Conservation (phyloP, 2,888 invertebrate species). For the Mesopsocus fuscifrons region DNA sequence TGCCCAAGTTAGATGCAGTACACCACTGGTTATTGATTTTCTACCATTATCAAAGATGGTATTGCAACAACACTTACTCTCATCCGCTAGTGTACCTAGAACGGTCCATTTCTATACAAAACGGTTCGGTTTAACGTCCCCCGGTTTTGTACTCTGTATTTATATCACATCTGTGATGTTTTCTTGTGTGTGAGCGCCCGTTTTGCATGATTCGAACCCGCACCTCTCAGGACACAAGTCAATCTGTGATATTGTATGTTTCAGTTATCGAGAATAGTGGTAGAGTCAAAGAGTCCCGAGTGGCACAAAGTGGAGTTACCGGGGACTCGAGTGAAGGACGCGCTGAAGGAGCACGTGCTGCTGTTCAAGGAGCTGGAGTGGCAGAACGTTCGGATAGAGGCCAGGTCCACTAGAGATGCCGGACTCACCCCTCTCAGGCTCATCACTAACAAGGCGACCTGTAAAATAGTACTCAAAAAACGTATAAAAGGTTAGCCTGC, state of each 20-base stretch:
- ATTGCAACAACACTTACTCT: no score
- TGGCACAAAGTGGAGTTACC: slow-evolving; percentile 78
- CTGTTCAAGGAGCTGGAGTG: slow-evolving; percentile 95
- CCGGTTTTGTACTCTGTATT: no score
- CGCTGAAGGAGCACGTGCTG: slow-evolving; percentile 69
- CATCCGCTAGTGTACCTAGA: no score
- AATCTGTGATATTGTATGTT: slow-evolving; percentile 19
- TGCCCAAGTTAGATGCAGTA: no score
- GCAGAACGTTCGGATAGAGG: slow-evolving; percentile 93
- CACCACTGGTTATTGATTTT: no score
- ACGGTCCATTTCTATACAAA: no score
- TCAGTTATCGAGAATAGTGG: slow-evolving; percentile 77
- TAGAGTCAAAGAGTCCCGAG: slow-evolving; percentile 84
- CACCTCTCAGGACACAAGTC: no score
- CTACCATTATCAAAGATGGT: no score
- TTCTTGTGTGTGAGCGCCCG: no score
- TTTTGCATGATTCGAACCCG: no score
- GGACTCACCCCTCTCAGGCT: slow-evolving; percentile 75
- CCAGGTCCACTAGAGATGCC: slow-evolving; percentile 58
- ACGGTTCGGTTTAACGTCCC: no score
- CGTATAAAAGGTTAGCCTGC: slow-evolving; percentile 69
- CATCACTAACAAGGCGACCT: slow-evolving; percentile 78
- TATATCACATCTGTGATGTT: no score
- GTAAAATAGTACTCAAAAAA: slow-evolving; percentile 91
- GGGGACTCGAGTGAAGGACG: slow-evolving; percentile 79